Evolutionary conservation across 2,888 invertebrate genomes (phyloP), one percentile per base, ranked within the genome.

Genomic region (Drosophila meridionalis): DNA sequence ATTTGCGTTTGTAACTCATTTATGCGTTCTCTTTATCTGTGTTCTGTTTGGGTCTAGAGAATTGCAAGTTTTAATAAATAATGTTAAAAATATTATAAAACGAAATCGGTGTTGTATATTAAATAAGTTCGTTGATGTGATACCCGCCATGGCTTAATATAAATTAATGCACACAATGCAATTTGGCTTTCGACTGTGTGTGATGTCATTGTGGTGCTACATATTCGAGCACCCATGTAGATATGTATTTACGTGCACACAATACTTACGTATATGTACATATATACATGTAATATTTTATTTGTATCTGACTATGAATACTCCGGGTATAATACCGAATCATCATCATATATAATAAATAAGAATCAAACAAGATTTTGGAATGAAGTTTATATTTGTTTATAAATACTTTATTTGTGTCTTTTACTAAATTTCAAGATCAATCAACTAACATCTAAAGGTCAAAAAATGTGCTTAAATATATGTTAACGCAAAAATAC

Each of bases 171-270:
- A 42, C 45, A 45, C 4, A 52, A 63, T 47, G n/a, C 12, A 45
- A 66, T 58, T 74, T 68, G 53, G 56, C 53, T 69, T 30, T 47
- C 69, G 69, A 47, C 26, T 32, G 20, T 64, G 86, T 74, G 87
- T 85, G 85, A 87, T 83, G 88, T 85, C 85, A 85, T 85, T 67
- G 69, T 81, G 67, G 78, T 75, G 65, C 63, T 78, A 69, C 67
- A 60, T 57, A 63, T 40, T 50, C 34, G 72, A 55, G 14, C 45
- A 52, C 26, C 64, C 58, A 65, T 69, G 52, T 66, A 69, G 42
- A 60, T 63, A 43, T 42, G 42, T 72, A 66, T 47, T 14, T 57
- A 57, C 38, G 30, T 26, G 59, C 4, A 73, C 47, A 59, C 43
- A 36, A 48, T 64, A 66, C 70, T 42, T 52, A 12, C 60, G 52